Conservation (phyloP, 1,140 invertebrate species). For the Homalodisca vitripennis region DNA sequence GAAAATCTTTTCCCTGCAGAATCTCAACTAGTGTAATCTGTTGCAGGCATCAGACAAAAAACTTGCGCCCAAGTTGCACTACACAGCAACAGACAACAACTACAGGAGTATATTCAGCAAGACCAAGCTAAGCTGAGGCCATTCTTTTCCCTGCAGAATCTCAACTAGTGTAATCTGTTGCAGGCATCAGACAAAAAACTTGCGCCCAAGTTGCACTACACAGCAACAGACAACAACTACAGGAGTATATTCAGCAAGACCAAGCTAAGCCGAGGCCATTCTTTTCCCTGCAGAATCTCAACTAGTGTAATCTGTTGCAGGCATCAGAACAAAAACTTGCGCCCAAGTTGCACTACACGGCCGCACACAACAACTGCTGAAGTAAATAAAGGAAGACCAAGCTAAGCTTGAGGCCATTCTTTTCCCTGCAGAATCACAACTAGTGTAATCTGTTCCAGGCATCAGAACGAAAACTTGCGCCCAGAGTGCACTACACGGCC, state of each 20-base stretch:
- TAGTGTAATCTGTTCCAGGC: conserved; percentile 56
- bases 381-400: conserved; percentile 80
- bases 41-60: too few relatives aligned
- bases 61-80: too few relatives aligned
- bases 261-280: conserved; percentile 58
- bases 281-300: too few relatives aligned
- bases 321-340: conserved; percentile 82
- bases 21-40: too few relatives aligned
- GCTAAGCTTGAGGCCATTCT: conserved; percentile 63
- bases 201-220: conserved; percentile 62
- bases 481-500: conserved; percentile 63
- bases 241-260: conserved; percentile 82
- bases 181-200: conserved; percentile 87
- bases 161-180: too few relatives aligned
- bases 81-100: too few relatives aligned
- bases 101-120: too few relatives aligned
- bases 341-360: conserved; percentile 64
- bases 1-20: too few relatives aligned
- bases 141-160: too few relatives aligned
- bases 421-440: too few relatives aligned
- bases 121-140: too few relatives aligned
- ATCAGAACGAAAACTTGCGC: conserved; percentile 79
- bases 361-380: conserved; percentile 81
- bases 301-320: too few relatives aligned
- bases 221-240: conserved; percentile 76